phyloP scores from a whole-genome alignment of 2,113 vertebrate species.

The Hyla sarda region DNA sequence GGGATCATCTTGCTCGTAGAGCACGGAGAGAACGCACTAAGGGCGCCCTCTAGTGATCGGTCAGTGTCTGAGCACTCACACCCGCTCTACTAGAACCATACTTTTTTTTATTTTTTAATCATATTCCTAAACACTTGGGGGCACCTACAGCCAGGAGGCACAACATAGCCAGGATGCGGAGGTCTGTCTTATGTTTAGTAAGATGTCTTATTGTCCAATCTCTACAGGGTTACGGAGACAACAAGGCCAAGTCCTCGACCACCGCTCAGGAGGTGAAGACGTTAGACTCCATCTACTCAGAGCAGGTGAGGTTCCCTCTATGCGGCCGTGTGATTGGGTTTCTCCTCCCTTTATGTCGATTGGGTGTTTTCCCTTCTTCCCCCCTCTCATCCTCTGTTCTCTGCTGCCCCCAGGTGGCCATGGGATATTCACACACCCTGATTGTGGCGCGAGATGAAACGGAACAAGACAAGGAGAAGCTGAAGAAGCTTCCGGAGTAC shows the following conservation, averaged over 20 bases:
- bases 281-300: conserved; percentile 87
- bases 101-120: too few relatives aligned
- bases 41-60: too few relatives aligned
- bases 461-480: conserved; percentile 84
- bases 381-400: not conserved
- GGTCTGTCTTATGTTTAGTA: not conserved
- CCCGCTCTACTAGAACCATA: too few relatives aligned
- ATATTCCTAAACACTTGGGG: too few relatives aligned
- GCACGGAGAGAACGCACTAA: too few relatives aligned
- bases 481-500: conserved; percentile 93
- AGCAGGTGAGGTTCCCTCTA: conserved; percentile 78
- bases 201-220: not conserved
- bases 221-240: conserved; percentile 91
- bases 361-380: not conserved
- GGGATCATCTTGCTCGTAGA: too few relatives aligned
- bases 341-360: too few relatives aligned
- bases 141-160: too few relatives aligned
- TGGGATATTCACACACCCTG: conserved; percentile 91
- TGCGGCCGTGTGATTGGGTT: too few relatives aligned
- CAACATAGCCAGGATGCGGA: too few relatives aligned
- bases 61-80: too few relatives aligned
- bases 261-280: conserved; percentile 94
- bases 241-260: conserved; percentile 95
- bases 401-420: conserved; percentile 85
- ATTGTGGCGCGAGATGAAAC: conserved; percentile 89